Base-by-base conservation (phyloP, 2,888 invertebrate species). In the Himalopsyche japonica region DNA sequence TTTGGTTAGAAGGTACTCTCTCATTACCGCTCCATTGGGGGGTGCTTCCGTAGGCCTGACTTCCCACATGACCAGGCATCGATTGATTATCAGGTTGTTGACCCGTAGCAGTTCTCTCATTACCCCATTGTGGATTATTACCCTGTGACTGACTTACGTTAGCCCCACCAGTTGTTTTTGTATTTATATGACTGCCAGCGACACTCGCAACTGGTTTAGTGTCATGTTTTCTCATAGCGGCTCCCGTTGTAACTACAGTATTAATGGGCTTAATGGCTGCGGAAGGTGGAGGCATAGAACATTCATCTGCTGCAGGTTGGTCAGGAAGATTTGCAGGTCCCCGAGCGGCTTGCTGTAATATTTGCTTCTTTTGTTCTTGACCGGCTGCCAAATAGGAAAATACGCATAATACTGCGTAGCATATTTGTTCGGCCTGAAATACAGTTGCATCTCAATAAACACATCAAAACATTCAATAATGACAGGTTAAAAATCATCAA, bases 321-420 rank as follows among this genome's bases (percentile, higher is more conserved):
- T 86, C 82, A 76, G 83, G 49, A 27, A 82, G 27, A 49, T 57
- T 24, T 82, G 83, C 88, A 8, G 92, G 91, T 43, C 91, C 89
- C 34, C 91, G 90, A 85, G 92, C 91, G 57, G 92, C 92, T 84
- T 92, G 92, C 88, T 92, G 91, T 84, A 92, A 88, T 24, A 92
- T 92, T 2, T 90, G 90, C 88, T 93, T 93, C 89, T 94, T 94
- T 89, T 96, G 95, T 88, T 96, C 96, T 88, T 95, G 94, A 0
- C 97, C 98, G 83, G 99, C 99, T 86, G 99, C 99, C 90, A 99
- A 95, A 93, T 99, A 99, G 80, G 99, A 99, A 93, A 99, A 99
- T 88, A 99, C 98, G 93, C 99, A 99, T 88, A 99, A 94, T 87
- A 99, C 99, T 88, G 99, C 98, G 92, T 99, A 99, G 92, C 99